Evolutionary conservation across 2,888 invertebrate genomes (phyloP).

Genomic region (Drosophila conformis): DNA sequence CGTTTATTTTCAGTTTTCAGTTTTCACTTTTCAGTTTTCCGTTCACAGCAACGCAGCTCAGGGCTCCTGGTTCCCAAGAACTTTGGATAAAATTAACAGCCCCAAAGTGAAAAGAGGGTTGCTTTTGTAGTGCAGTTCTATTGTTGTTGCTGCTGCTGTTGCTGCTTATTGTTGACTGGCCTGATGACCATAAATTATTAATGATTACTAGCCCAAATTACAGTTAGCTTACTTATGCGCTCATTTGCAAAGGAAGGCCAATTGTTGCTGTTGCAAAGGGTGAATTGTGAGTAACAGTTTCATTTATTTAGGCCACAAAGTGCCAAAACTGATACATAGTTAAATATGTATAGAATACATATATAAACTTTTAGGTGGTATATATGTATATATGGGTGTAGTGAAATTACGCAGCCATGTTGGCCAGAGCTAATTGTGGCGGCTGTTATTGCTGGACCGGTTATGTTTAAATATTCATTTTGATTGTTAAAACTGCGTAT

Average conservation of each 20-base stretch:
- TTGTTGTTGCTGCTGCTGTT: constrained; percentile 25
- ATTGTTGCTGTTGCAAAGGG: constrained; percentile 56
- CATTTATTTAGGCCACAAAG: constrained; percentile 67
- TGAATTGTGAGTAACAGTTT: constrained; percentile 40
- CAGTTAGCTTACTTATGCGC: constrained; percentile 81
- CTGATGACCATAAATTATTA: constrained; percentile 80
- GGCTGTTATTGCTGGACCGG: constrained; percentile 34
- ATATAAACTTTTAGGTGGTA: constrained; percentile 2
- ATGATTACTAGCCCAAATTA: constrained; percentile 81
- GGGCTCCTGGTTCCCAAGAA: constrained; percentile 17
- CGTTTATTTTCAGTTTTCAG: constrained; percentile 31
- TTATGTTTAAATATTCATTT: constrained; percentile 77
- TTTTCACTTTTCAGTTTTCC: constrained; percentile 24
- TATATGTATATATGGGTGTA: neutral
- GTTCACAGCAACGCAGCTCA: constrained; percentile 4
- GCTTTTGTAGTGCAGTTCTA: constrained; percentile 25
- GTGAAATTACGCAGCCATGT: constrained; percentile 1
- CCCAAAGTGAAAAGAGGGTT: constrained; percentile 27
- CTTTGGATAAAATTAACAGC: constrained; percentile 22
- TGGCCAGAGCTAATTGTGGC: constrained; percentile 64
- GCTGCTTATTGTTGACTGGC: constrained; percentile 26
- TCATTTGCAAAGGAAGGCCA: constrained; percentile 82
- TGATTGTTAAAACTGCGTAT: constrained; percentile 62
- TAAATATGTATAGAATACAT: constrained; percentile 2
- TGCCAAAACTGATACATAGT: constrained; percentile 37